Conservation (phyloP, 2,797 vertebrate genomes). For the Brachyrhaphis roseni region DNA sequence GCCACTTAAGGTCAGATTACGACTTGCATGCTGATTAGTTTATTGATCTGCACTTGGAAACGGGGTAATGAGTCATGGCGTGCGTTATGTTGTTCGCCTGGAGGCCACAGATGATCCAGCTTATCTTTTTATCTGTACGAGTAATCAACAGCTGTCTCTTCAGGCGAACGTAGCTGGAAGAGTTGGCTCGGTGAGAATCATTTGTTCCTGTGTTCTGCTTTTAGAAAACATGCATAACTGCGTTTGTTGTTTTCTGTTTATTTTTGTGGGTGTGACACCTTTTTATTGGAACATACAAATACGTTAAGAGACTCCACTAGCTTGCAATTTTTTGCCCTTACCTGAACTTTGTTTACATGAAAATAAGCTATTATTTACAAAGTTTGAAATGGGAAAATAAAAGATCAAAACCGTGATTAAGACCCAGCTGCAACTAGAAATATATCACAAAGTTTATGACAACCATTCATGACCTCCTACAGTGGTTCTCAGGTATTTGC, state of each 20-base stretch:
- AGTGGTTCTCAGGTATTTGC: background rate
- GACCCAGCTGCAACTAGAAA: background rate
- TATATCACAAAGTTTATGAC: background rate
- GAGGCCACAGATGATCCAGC: constrained; percentile 8
- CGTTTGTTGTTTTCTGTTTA: background rate
- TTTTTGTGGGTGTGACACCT: background rate
- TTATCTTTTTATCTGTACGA: background rate
- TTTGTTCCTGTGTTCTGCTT: background rate
- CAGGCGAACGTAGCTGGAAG: background rate
- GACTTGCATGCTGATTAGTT: constrained; percentile 32
- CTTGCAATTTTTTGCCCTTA: background rate
- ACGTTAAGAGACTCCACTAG: background rate
- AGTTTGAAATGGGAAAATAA: background rate
- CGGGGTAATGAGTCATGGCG: constrained; percentile 19
- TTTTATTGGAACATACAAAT: background rate
- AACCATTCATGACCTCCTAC: background rate
- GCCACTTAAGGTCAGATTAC: constrained; percentile 30
- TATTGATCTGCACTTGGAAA: constrained; percentile 45
- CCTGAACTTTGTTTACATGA: background rate
- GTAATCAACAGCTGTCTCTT: background rate
- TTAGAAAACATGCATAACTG: background rate
- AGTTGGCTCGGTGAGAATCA: background rate
- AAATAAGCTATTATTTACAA: background rate
- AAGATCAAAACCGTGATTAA: background rate
- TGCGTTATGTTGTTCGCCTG: constrained; percentile 5